Percentiles rank a stretch among this genome's conserved stretches.
phyloP scores from a whole-genome alignment of 2,113 vertebrate genomes.

The Tachysurus vachellii region DNA sequence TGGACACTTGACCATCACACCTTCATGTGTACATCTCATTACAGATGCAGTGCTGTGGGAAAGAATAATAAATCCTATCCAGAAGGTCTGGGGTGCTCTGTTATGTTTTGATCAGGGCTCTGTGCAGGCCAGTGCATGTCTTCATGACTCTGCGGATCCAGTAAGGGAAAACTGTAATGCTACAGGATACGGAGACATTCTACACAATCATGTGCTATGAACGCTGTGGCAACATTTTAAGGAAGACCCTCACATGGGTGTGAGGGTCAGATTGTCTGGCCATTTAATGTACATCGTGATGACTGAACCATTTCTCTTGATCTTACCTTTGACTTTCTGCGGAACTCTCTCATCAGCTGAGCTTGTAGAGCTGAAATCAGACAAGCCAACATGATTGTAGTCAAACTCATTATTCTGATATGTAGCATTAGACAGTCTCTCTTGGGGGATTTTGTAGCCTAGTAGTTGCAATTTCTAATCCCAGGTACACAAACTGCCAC shows the following conservation, averaged over 20 bases:
- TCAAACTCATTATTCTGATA: neutral
- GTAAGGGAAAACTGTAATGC: neutral
- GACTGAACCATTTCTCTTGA: neutral
- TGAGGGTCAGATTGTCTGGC: neutral
- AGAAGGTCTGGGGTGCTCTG: neutral
- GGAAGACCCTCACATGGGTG: neutral
- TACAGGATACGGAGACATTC: neutral
- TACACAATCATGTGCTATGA: neutral
- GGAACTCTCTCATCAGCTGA: slow-evolving; percentile 69
- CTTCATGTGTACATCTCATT: neutral
- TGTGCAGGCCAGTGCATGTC: neutral
- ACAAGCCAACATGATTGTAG: neutral
- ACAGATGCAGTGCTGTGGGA: neutral
- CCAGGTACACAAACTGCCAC: no score
- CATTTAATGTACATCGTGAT: neutral
- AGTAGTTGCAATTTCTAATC: no score
- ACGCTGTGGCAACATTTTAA: neutral
- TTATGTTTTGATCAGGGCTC: neutral
- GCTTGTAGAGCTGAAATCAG: slow-evolving; percentile 61
- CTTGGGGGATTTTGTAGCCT: no score
- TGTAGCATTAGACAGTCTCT: neutral
- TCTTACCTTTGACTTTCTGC: slow-evolving; percentile 72
- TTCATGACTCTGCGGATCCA: neutral
- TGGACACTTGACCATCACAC: neutral
- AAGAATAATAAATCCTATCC: no score